Evolutionary conservation across 2,113 vertebrate genomes (phyloP).

Genomic region (Murina feae): DNA sequence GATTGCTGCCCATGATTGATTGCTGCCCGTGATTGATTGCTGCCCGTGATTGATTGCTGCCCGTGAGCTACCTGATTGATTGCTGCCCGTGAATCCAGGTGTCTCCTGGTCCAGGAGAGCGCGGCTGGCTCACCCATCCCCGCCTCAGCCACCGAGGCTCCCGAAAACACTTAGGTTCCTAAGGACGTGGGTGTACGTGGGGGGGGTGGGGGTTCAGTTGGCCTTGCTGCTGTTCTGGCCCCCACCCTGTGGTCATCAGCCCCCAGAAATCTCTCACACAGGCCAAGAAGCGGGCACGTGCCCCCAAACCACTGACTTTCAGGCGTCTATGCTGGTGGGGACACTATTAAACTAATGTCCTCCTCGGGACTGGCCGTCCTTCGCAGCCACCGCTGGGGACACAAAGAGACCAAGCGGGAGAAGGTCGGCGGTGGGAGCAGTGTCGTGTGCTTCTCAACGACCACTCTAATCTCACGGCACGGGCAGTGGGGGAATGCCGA

Average conservation of each 20-base stretch:
- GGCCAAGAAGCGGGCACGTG: background rate
- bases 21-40: background rate
- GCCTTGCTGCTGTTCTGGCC: background rate
- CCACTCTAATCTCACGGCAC: background rate
- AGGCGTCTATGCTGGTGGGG: background rate
- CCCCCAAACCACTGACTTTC: background rate
- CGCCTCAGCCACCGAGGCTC: background rate
- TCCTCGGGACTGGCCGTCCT: background rate
- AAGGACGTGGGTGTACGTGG: accelerated
- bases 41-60: background rate
- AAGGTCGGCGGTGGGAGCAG: accelerated
- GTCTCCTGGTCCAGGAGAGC: background rate
- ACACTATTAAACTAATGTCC: background rate
- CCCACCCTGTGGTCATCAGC: no score
- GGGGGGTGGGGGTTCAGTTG: accelerated
- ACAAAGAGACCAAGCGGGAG: background rate
- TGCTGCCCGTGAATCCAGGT: background rate
- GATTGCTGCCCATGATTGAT: background rate
- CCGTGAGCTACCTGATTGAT: background rate
- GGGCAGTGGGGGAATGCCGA: background rate
- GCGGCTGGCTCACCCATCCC: background rate
- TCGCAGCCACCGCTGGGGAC: background rate
- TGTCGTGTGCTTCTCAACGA: background rate
- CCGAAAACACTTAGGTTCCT: background rate
- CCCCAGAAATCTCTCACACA: background rate